A percentile compares a stretch with the other conserved stretches of the same genome.
Conservation (phyloP, 1,140 invertebrate species). For the Bradysia coprophila region DNA sequence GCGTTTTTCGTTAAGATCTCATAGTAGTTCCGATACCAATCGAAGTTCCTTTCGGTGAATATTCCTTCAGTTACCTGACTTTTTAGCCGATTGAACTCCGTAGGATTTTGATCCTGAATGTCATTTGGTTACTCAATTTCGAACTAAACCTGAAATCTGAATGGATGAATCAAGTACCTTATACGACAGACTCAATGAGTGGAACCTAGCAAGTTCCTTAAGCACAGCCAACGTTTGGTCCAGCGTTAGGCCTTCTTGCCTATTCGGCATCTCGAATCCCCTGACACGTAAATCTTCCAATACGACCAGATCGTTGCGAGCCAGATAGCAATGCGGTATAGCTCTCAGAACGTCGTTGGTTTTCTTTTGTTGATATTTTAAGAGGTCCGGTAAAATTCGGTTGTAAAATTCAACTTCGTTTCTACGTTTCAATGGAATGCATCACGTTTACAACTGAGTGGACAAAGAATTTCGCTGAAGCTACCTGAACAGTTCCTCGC, state of each 20-base stretch:
- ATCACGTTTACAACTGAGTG: background rate
- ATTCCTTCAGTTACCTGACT: slow-evolving; percentile 33
- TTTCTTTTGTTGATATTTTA: slow-evolving; percentile 31
- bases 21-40: slow-evolving; percentile 51
- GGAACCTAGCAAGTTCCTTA: slow-evolving; percentile 41
- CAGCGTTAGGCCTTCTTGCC: slow-evolving; percentile 36
- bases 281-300: slow-evolving; percentile 28
- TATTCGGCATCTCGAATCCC: slow-evolving; percentile 46
- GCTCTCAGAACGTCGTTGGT: slow-evolving; percentile 30
- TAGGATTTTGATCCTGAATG: slow-evolving; percentile 26
- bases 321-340: slow-evolving; percentile 43
- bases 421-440: slow-evolving; percentile 11
- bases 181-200: slow-evolving; percentile 43
- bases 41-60: slow-evolving; percentile 41
- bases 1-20: slow-evolving; percentile 39
- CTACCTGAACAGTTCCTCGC: slow-evolving; percentile 38
- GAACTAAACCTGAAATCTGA: no score
- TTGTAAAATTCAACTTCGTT: slow-evolving; percentile 54
- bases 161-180: no score
- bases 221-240: slow-evolving; percentile 37
- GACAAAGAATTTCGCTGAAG: background rate
- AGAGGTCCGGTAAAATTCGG: slow-evolving; percentile 39
- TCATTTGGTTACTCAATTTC: no score
- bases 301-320: slow-evolving; percentile 38
- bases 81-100: slow-evolving; percentile 35